A percentile compares a stretch with the other conserved stretches of the same genome.
Conservation (phyloP, 1,140 invertebrate species). For the Lordiphosa clarofinis region DNA sequence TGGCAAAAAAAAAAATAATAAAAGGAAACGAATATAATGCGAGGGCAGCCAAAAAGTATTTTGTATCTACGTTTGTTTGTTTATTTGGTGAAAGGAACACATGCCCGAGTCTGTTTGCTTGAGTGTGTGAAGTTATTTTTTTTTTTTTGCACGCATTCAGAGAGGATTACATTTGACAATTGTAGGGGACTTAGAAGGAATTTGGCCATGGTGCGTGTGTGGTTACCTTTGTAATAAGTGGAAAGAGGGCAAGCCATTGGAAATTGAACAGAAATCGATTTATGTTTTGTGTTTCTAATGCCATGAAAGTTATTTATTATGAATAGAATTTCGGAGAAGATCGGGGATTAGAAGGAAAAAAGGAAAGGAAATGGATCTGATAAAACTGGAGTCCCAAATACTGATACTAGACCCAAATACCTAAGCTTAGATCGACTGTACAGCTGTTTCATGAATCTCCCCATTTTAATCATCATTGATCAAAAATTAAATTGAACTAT, state of each 20-base stretch:
- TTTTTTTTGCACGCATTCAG: conserved; percentile 36
- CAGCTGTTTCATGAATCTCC: too few species aligned
- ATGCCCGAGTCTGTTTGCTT: conserved; percentile 40
- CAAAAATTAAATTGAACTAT: too few species aligned
- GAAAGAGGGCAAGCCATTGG: conserved; percentile 33
- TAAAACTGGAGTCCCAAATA: too few species aligned
- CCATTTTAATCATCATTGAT: too few species aligned
- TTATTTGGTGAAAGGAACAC: conserved; percentile 37
- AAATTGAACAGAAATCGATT: conserved; percentile 15
- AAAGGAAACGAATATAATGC: conserved; percentile 33
- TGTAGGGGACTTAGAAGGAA: conserved; percentile 23
- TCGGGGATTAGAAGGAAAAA: too few species aligned
- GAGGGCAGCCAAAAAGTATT: conserved; percentile 58
- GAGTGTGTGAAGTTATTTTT: conserved; percentile 34
- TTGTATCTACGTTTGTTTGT: conserved; percentile 36
- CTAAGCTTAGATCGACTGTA: too few species aligned
- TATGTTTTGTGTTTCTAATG: neutral
- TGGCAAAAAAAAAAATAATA: conserved; percentile 1
- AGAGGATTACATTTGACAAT: conserved; percentile 58
- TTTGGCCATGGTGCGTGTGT: conserved; percentile 14
- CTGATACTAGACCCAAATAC: too few species aligned
- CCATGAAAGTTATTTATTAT: too few species aligned
- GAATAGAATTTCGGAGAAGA: too few species aligned
- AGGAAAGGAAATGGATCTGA: too few species aligned
- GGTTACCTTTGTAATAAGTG: conserved; percentile 2